Evolutionary conservation across 2,113 vertebrate genomes (phyloP).

Genomic region (Alligator mississippiensis): DNA sequence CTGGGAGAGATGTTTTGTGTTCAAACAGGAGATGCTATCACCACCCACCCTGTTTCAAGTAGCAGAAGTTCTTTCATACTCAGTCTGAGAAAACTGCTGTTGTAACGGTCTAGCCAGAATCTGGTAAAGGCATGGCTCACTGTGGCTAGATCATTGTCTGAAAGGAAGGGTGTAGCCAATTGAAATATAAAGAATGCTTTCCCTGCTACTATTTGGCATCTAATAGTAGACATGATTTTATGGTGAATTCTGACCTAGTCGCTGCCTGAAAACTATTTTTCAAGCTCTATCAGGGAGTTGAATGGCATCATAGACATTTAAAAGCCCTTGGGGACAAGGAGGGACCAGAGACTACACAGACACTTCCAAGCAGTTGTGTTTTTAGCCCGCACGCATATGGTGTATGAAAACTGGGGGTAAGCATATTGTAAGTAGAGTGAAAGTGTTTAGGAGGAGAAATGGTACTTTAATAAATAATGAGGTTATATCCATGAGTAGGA

Average conservation of each 20-base stretch:
- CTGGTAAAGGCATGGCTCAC: neutral
- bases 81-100: neutral
- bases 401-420: neutral
- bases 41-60: neutral
- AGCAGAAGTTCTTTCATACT: neutral
- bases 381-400: neutral
- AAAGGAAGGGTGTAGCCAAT: neutral
- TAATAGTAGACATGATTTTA: neutral
- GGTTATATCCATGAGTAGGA: neutral
- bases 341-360: neutral
- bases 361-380: neutral
- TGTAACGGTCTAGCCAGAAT: neutral
- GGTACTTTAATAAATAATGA: neutral
- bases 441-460: neutral
- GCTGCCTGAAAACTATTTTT: neutral
- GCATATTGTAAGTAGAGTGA: neutral
- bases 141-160: neutral
- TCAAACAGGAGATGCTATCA: neutral
- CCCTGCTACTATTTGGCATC: neutral
- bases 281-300: neutral
- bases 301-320: neutral
- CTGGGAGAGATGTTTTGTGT: neutral
- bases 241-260: neutral
- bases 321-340: too few relatives aligned
- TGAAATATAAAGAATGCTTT: neutral